Evolutionary conservation across 2,797 vertebrate genomes (phyloP).

Genomic region (Phrynocephalus vlangalii): DNA sequence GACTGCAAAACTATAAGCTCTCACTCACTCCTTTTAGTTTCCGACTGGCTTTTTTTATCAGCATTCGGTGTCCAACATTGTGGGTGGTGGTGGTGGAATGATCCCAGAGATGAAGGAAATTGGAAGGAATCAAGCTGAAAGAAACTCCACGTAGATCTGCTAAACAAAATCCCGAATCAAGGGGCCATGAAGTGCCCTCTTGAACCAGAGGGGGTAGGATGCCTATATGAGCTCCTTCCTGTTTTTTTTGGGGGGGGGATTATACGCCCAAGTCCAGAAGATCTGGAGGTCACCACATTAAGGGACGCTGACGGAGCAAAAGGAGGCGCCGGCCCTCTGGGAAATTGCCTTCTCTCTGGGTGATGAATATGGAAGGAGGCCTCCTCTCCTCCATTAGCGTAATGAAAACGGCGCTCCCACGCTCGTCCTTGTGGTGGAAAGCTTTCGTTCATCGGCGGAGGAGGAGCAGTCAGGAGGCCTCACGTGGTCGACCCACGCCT

Average conservation of each 20-base stretch:
- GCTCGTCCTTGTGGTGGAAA: not conserved
- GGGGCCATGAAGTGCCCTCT: not conserved
- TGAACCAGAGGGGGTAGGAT: not conserved
- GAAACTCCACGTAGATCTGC: no score
- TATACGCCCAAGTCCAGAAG: not conserved
- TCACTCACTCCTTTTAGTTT: no score
- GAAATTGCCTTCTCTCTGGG: not conserved
- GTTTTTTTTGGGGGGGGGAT: no score
- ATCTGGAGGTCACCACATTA: not conserved
- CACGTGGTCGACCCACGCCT: not conserved
- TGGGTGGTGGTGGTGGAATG: no score
- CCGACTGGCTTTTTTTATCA: no score
- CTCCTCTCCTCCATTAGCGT: constrained; percentile 1
- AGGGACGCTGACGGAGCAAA: not conserved
- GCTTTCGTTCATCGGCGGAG: not conserved
- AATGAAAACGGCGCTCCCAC: constrained; percentile 6
- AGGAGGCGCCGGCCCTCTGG: not conserved
- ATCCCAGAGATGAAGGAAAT: no score
- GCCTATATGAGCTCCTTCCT: no score
- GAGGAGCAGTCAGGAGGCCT: not conserved
- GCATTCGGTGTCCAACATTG: no score
- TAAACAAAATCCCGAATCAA: no score
- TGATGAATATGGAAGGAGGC: not conserved
- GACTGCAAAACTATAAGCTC: no score
- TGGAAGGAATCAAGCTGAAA: no score